Evolutionary conservation across 23 tunicate species (phyloP), one percentile per base, ranked within the genome.

Genomic region (Halocynthia aurantium): DNA sequence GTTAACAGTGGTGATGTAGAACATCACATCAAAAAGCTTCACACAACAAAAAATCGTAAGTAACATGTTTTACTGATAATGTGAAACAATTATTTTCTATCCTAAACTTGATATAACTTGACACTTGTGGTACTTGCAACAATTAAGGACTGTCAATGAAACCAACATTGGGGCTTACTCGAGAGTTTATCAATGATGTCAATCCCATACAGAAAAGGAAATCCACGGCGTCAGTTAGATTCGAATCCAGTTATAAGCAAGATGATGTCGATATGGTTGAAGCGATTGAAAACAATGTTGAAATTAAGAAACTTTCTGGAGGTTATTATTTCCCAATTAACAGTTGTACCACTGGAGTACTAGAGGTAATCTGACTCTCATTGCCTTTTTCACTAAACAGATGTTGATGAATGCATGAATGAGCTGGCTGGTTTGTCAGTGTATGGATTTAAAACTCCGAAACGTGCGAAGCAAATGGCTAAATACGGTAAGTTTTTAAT

Each of bases 391-490:
- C 4, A 4, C 44, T 31, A 31, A 1, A 31, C 44, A 31, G 44
- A 31, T 31, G 44, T 31, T 31, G 44, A 31, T 31, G 44, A 31
- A 31, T 31, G 44, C 44, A 31, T 31, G 44, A 31, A 31, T 31
- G 44, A 31, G 44, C 44, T 31, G 44, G 44, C 44, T 4, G 44
- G 44, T 4, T 31, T 31, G 44, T 55, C 78, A 4, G 78, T 86
- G 12, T 86, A 86, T 22, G 52, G 74, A 10, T 86, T 86, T 22
- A 86, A 86, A 67, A 86, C 92, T 6, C 92, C 92, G 0, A 86
- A 86, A 69, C 50, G 81, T 8, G 72, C 85, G 0, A 70, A 76
- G 51, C 92, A 86, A 58, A 86, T 86, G 92, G 51, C 82, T 6
- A 86, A 86, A 60, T 81, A 53, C 56, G 92, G 86, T 82, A 52